Conservation (phyloP, 2,797 vertebrate genomes). For the Falco berigora region DNA sequence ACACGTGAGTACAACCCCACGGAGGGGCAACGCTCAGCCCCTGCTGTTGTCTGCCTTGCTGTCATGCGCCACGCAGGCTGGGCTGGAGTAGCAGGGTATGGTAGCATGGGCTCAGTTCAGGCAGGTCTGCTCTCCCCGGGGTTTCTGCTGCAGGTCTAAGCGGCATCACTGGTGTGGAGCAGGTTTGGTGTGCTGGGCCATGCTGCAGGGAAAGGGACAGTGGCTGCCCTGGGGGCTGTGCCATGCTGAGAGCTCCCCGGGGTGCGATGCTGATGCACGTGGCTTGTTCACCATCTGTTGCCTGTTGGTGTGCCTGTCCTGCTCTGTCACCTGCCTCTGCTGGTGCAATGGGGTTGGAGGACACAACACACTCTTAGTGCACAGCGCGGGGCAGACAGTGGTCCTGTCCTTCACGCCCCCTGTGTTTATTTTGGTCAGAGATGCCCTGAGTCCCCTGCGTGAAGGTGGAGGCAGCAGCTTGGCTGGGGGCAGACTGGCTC, state of each 20-base stretch:
- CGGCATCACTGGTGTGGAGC: not conserved
- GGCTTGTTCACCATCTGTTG: not conserved
- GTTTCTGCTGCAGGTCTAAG: not conserved
- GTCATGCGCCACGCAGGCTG: not conserved
- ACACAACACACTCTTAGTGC: not conserved
- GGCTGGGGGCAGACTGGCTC: not conserved
- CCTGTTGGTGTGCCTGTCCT: not conserved
- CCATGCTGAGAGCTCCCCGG: not conserved
- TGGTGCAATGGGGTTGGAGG: not conserved
- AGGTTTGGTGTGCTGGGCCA: not conserved
- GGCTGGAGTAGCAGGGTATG: not conserved
- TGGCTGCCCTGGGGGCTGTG: not conserved
- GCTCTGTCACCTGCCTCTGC: rapidly evolving
- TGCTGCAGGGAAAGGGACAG: not conserved
- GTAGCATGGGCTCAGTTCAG: not conserved
- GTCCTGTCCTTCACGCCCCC: not conserved
- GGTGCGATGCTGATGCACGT: not conserved
- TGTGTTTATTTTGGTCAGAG: not conserved
- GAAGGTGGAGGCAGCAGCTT: not conserved
- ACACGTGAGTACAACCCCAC: rapidly evolving
- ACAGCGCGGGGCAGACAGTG: not conserved
- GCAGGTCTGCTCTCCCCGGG: not conserved
- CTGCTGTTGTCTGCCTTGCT: not conserved
- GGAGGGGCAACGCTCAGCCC: not conserved
- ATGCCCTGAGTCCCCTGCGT: not conserved